Conservation (phyloP, 2,113 vertebrate genomes). For the Scatophagus argus region DNA sequence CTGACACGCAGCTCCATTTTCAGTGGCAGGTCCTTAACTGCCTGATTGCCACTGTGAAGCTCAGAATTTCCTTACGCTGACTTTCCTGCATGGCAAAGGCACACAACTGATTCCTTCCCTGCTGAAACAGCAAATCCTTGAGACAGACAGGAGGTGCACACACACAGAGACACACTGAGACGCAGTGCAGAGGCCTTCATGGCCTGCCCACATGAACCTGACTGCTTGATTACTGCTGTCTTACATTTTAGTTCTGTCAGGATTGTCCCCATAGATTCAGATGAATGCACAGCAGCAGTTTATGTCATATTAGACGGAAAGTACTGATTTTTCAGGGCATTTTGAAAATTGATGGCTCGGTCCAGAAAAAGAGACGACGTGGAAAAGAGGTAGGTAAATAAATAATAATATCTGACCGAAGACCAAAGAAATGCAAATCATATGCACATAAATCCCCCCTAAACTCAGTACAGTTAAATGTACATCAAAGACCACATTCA, state of each 20-base stretch:
- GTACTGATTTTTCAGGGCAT: slow-evolving; percentile 18
- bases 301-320: slow-evolving; percentile 29
- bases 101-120: slow-evolving; percentile 78
- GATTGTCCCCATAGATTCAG: slow-evolving; percentile 22
- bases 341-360: slow-evolving; percentile 39
- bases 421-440: slow-evolving; percentile 61
- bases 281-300: slow-evolving; percentile 3
- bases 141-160: slow-evolving; percentile 59
- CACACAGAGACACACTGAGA: slow-evolving; percentile 16
- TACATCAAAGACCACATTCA: slow-evolving; percentile 68
- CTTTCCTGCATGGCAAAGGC: slow-evolving; percentile 74
- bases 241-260: slow-evolving; percentile 46
- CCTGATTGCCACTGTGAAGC: slow-evolving; percentile 80
- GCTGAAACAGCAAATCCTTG: slow-evolving; percentile 81
- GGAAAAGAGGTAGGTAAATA: slow-evolving; percentile 50
- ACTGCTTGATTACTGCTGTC: slow-evolving; percentile 67
- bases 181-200: slow-evolving; percentile 33
- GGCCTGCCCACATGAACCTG: slow-evolving; percentile 37
- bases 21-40: slow-evolving; percentile 82
- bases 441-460: slow-evolving; percentile 54
- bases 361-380: slow-evolving; percentile 8
- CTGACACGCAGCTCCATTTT: slow-evolving; percentile 79
- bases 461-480: slow-evolving; percentile 50
- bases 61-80: slow-evolving; percentile 78
- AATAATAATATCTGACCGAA: slow-evolving; percentile 56